Evolutionary conservation across 2,113 vertebrate species (phyloP).

Genomic region (Urocitellus parryii): DNA sequence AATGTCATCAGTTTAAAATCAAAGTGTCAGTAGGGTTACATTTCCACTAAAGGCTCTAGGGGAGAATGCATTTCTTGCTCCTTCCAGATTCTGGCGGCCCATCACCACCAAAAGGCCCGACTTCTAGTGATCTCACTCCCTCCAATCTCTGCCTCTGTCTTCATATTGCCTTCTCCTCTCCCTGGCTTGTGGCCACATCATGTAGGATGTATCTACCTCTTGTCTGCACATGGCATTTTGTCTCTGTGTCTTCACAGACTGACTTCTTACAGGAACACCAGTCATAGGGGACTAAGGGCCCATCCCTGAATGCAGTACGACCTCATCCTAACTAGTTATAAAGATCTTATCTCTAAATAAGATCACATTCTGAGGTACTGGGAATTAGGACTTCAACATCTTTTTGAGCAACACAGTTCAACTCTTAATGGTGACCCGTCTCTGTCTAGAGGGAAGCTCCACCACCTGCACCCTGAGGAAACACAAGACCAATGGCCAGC

Average conservation of each 20-base stretch:
- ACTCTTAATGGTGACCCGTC: neutral
- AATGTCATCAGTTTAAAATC: neutral
- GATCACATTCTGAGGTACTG: neutral
- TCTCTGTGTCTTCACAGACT: neutral
- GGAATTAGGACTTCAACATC: neutral
- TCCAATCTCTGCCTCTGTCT: too few species aligned
- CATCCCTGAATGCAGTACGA: neutral
- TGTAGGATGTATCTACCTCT: neutral
- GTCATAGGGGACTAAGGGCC: neutral
- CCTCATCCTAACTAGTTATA: neutral
- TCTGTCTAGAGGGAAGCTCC: conserved; percentile 83
- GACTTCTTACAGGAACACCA: neutral
- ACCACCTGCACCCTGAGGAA: conserved; percentile 94
- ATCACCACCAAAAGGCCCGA: too few species aligned
- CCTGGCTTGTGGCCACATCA: neutral
- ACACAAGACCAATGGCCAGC: conserved; percentile 97
- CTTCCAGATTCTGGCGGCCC: neutral
- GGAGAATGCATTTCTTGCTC: too few species aligned
- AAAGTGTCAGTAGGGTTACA: neutral
- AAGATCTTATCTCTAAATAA: neutral
- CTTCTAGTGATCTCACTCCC: neutral
- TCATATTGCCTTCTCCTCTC: neutral
- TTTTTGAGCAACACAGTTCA: neutral
- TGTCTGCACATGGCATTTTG: neutral
- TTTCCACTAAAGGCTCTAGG: neutral